Conservation (phyloP, 2,888 invertebrate genomes). For the Gymnocheta viridis region DNA sequence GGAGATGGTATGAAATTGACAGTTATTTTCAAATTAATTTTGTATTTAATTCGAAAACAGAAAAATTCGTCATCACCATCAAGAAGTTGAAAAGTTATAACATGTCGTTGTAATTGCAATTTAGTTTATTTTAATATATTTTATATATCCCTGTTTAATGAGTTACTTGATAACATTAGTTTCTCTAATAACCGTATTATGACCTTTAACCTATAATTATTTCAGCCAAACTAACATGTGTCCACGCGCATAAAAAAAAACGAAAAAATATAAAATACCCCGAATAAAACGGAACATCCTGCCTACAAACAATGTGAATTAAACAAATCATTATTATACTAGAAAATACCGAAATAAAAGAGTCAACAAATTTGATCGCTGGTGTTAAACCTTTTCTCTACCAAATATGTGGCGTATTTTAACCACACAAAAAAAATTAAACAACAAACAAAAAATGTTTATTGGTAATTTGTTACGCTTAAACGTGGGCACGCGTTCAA, state of each 20-base stretch:
- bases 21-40: slow-evolving; percentile 65
- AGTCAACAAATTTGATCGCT: not conserved
- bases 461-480: slow-evolving; percentile 77
- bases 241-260: not conserved
- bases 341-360: slow-evolving; percentile 24
- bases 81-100: not conserved
- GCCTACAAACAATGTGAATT: not conserved
- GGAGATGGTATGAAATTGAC: slow-evolving; percentile 57
- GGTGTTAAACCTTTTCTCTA: slow-evolving; percentile 19
- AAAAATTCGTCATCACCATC: not conserved
- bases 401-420: slow-evolving; percentile 30
- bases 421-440: slow-evolving; percentile 31
- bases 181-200: slow-evolving; percentile 30
- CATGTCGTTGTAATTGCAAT: not conserved
- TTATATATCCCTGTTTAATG: not conserved
- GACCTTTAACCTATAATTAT: slow-evolving; percentile 62
- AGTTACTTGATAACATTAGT: slow-evolving; percentile 29
- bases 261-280: not conserved
- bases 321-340: slow-evolving; percentile 56
- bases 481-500: slow-evolving; percentile 76
- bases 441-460: slow-evolving; percentile 56
- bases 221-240: slow-evolving; percentile 45
- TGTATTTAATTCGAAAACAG: slow-evolving; percentile 33
- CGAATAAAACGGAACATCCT: slow-evolving; percentile 1
- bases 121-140: not conserved